These are phyloP conservation scores for Geodia barretti DNA, from an alignment of 37 sponge, comb jelly and placozoan genomes.

Conservation along the genomic window DNA sequence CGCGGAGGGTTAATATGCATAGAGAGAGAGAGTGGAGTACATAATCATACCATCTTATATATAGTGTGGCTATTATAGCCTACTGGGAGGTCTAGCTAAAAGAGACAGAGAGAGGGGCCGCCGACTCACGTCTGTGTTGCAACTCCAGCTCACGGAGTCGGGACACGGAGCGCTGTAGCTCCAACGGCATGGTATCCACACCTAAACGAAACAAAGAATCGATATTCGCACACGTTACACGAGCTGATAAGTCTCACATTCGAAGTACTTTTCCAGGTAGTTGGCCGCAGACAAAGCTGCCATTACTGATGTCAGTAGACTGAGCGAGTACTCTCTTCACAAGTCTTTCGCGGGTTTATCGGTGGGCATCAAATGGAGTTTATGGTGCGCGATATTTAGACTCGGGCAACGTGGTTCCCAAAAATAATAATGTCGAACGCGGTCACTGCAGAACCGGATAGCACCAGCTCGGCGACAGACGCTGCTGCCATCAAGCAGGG, in stretches of 20 bases:
- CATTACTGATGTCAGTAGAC: too few species aligned
- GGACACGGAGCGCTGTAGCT: slow-evolving; percentile 48
- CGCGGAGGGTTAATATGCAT: too few species aligned
- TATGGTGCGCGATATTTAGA: slow-evolving; percentile 40
- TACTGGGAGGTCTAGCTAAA: too few species aligned
- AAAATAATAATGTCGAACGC: not conserved
- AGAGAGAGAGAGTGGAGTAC: too few species aligned
- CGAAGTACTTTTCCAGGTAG: slow-evolving; percentile 60
- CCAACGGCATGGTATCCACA: slow-evolving; percentile 53
- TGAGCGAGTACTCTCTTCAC: too few species aligned
- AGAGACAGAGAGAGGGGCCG: too few species aligned
- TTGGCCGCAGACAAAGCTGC: slow-evolving; percentile 4
- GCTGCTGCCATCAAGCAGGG: not conserved
- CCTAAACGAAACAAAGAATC: slow-evolving; percentile 17
- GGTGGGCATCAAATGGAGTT: not conserved
- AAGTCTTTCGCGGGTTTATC: not conserved
- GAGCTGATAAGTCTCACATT: slow-evolving; percentile 28
- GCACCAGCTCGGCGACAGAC: not conserved
- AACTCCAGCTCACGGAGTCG: slow-evolving; percentile 48
- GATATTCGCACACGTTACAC: not conserved
- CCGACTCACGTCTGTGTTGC: slow-evolving; percentile 32
- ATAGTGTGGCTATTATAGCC: too few species aligned
- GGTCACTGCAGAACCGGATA: not conserved
- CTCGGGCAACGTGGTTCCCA: not conserved
- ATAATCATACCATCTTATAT: too few species aligned